phyloP scores from a whole-genome alignment of 2,888 invertebrate genomes.

The Dolomedes plantarius region DNA sequence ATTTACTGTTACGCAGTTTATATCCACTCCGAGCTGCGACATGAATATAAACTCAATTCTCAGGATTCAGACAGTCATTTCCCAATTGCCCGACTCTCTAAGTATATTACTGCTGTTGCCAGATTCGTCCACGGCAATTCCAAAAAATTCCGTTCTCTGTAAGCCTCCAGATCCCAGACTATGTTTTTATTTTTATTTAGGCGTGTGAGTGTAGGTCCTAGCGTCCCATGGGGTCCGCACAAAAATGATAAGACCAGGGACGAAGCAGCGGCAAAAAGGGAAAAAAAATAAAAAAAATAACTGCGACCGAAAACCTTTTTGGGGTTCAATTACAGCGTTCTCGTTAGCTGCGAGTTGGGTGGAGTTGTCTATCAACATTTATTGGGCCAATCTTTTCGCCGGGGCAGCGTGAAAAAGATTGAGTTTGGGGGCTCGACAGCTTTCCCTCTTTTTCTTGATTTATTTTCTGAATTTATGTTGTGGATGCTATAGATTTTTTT shows the following conservation, averaged over 20 bases:
- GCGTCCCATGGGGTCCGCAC: conserved; percentile 19
- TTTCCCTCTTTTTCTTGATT: background rate
- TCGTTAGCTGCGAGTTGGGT: conserved; percentile 43
- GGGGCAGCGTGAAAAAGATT: conserved; percentile 52
- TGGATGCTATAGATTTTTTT: conserved; percentile 17
- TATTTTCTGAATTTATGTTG: conserved; percentile 11
- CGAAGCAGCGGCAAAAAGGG: background rate
- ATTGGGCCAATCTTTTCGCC: conserved; percentile 56
- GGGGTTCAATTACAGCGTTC: conserved; percentile 54
- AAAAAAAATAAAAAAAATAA: conserved; percentile 18
- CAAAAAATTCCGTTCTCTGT: background rate
- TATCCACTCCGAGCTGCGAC: background rate
- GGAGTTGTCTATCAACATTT: conserved; percentile 64
- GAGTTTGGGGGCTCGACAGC: conserved; percentile 15
- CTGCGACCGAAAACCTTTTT: conserved; percentile 21
- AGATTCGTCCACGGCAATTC: background rate
- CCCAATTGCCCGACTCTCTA: conserved; percentile 5
- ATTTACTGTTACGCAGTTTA: no score
- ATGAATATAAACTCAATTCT: background rate
- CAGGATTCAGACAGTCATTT: background rate
- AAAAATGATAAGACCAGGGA: conserved; percentile 33
- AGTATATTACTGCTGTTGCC: background rate
- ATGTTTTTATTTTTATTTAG: conserved; percentile 44
- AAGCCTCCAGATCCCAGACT: conserved; percentile 38
- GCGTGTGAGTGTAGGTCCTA: background rate